Evolutionary conservation across 2,888 invertebrate genomes (phyloP).

Genomic region (Pristionchus maxplancki): DNA sequence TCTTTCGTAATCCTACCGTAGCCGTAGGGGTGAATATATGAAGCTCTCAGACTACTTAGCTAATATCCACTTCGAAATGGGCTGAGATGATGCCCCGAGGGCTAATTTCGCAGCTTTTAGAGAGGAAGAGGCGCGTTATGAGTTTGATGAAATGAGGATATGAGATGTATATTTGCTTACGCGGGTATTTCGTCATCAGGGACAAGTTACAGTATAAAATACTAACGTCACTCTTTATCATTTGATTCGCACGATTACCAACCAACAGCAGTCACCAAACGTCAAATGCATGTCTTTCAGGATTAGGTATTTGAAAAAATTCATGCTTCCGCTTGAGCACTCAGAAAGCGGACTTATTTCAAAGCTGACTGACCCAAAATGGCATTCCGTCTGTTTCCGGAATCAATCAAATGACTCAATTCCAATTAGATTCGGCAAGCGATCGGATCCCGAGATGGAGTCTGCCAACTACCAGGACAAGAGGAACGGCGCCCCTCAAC

Average conservation of each 20-base stretch:
- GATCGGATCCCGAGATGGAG: conserved; percentile 60
- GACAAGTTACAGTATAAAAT: not conserved
- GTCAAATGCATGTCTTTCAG: not conserved
- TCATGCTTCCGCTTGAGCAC: too few species aligned
- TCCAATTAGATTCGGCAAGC: conserved; percentile 68
- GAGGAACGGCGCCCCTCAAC: conserved; percentile 70
- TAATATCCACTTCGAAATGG: not conserved
- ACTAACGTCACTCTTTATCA: not conserved
- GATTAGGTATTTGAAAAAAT: not conserved
- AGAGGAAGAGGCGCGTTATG: not conserved
- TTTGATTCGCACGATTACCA: too few species aligned
- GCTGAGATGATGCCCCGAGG: conserved; percentile 15
- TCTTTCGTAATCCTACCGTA: conserved; percentile 7
- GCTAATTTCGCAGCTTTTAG: conserved; percentile 36
- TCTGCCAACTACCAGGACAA: conserved; percentile 63
- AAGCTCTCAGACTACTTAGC: not conserved
- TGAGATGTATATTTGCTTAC: not conserved
- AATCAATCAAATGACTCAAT: too few species aligned
- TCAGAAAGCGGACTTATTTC: not conserved
- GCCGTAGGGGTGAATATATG: not conserved
- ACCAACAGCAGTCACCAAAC: not conserved
- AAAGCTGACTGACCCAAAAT: not conserved
- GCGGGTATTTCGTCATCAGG: not conserved
- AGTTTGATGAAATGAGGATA: conserved; percentile 4
- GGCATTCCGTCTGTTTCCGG: not conserved